Conservation (phyloP, 2,888 invertebrate species). For the Parnassius smintheus region DNA sequence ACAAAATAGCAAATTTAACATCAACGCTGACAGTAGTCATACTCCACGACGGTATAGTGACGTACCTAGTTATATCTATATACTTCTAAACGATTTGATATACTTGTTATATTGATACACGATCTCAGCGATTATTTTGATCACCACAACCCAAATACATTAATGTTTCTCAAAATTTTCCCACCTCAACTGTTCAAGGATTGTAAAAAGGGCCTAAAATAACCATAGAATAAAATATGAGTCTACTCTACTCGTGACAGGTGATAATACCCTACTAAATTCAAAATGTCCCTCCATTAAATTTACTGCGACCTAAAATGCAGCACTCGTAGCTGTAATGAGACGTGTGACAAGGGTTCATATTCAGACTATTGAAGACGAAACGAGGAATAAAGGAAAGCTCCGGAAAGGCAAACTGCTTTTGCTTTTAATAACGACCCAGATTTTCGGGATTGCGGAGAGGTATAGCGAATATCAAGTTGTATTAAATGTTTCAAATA, state of each 20-base stretch:
- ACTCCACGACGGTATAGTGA: too few relatives aligned
- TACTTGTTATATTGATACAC: too few relatives aligned
- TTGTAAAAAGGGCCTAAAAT: neutral
- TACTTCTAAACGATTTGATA: too few relatives aligned
- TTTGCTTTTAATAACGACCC: neutral
- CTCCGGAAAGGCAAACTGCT: neutral
- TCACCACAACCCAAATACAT: too few relatives aligned
- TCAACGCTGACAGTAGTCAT: too few relatives aligned
- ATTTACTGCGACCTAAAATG: slow-evolving; percentile 1
- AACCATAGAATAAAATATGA: neutral
- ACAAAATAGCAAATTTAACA: too few relatives aligned
- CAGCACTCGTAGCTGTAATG: neutral
- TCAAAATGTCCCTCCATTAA: neutral
- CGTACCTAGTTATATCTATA: too few relatives aligned
- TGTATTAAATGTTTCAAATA: too few relatives aligned
- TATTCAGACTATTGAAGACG: neutral
- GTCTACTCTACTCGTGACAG: neutral
- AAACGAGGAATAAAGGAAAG: neutral
- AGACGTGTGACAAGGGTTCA: slow-evolving; percentile 1
- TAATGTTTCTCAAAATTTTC: too few relatives aligned
- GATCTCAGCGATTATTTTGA: too few relatives aligned
- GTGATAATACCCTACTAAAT: neutral
- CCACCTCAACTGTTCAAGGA: too few relatives aligned
- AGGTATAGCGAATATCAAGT: too few relatives aligned
- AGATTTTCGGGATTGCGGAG: neutral